phyloP scores from a whole-genome alignment of 1,140 invertebrate genomes.

The Neuroterus valhalla region DNA sequence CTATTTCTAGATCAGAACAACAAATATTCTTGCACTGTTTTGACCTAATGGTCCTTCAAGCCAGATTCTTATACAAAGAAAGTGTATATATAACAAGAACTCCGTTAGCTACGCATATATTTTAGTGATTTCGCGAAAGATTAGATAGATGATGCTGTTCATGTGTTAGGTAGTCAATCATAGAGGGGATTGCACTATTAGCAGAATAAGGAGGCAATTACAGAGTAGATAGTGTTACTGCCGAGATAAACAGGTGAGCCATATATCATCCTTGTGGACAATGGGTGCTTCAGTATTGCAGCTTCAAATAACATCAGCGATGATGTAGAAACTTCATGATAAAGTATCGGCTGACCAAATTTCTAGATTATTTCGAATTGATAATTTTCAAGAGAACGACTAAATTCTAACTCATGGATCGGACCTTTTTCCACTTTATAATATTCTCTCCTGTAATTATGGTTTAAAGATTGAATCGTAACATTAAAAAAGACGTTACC shows the following conservation, averaged over 20 bases:
- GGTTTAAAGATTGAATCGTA: not conserved
- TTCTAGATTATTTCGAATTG: not conserved
- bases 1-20: not conserved
- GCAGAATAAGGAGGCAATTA: slow-evolving; percentile 5
- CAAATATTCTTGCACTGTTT: not conserved
- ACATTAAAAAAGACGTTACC: not conserved
- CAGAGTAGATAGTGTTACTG: not conserved
- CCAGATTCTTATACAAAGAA: no score
- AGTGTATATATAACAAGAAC: no score
- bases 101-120: no score
- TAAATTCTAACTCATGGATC: not conserved
- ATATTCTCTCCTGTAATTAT: not conserved
- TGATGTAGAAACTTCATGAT: not conserved
- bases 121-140: not conserved
- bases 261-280: slow-evolving; percentile 16
- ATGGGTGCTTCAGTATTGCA: not conserved
- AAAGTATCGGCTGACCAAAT: not conserved
- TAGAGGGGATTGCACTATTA: not conserved
- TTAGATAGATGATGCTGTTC: not conserved
- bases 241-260: not conserved
- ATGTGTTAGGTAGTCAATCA: not conserved
- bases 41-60: not conserved
- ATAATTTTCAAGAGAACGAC: not conserved
- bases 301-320: not conserved
- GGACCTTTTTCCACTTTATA: not conserved